A percentile compares a stretch with the other conserved stretches of the same genome.
These are phyloP conservation scores for Nowickia ferox DNA, from an alignment of 2,888 invertebrate species.

Conservation along the genomic window DNA sequence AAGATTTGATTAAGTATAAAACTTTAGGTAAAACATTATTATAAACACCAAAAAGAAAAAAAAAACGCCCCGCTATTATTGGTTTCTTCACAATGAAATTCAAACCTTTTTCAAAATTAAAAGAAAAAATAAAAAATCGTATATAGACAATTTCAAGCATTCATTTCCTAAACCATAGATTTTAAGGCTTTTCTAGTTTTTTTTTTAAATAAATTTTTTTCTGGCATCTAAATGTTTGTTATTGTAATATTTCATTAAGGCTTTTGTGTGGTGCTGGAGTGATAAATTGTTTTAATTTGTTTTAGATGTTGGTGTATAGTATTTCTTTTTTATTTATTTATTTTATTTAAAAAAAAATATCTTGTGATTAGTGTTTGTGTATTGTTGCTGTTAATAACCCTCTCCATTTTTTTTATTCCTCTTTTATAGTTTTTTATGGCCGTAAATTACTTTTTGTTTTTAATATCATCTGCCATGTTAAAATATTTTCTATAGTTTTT, in stretches of 20 bases:
- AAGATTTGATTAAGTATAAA: neutral
- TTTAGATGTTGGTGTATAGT: constrained; percentile 42
- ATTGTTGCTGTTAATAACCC: neutral
- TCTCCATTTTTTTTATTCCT: constrained; percentile 30
- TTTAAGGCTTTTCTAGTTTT: constrained; percentile 7
- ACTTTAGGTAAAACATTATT: neutral
- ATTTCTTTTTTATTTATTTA: constrained; percentile 32
- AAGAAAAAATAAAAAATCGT: too few species aligned
- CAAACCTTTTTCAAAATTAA: too few species aligned
- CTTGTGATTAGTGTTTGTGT: too few species aligned
- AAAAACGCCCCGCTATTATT: neutral
- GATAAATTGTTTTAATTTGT: constrained; percentile 71
- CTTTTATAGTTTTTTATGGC: constrained; percentile 21
- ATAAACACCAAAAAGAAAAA: constrained; percentile 1
- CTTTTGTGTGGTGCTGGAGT: constrained; percentile 65
- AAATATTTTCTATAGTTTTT: constrained; percentile 5
- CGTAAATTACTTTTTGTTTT: constrained; percentile 63
- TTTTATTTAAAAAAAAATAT: neutral
- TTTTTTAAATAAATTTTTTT: neutral
- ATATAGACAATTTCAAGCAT: neutral
- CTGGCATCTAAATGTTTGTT: neutral
- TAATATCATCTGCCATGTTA: constrained; percentile 47
- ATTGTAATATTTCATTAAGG: constrained; percentile 24
- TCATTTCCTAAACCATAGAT: neutral
- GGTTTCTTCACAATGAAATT: neutral